A percentile compares a stretch with the other conserved stretches of the same genome.
phyloP scores from a whole-genome alignment of 2,888 invertebrate species.

The Caenorhabditis afra region DNA sequence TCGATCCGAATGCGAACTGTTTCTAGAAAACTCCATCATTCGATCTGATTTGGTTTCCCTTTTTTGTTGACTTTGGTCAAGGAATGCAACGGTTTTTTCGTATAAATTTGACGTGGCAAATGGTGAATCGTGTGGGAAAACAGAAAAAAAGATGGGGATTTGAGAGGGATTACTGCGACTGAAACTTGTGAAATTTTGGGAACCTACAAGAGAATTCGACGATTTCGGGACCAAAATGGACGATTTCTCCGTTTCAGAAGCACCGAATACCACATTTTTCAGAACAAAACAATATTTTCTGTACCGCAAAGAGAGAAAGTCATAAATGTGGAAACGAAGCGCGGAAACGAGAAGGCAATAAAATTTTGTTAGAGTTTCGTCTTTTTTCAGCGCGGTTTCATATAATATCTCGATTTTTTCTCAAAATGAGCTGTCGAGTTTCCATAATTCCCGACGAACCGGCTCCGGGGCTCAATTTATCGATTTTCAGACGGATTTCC shows the following conservation, averaged over 20 bases:
- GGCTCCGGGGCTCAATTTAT: not conserved
- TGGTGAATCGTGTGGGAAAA: not conserved
- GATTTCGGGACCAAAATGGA: not conserved
- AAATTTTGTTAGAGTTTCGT: not conserved
- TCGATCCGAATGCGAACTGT: constrained; percentile 62
- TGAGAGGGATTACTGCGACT: not conserved
- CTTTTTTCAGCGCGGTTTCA: no score
- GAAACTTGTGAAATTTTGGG: not conserved
- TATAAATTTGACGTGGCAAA: not conserved
- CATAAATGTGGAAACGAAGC: not conserved
- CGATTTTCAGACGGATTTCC: not conserved
- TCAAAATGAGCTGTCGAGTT: no score
- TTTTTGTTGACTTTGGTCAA: not conserved
- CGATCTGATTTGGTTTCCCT: not conserved
- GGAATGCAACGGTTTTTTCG: not conserved
- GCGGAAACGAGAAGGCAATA: not conserved
- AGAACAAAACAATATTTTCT: not conserved
- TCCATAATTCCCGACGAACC: no score
- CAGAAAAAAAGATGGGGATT: constrained; percentile 8
- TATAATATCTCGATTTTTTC: no score
- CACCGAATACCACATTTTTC: constrained; percentile 9
- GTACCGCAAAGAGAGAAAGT: not conserved
- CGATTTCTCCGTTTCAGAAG: not conserved
- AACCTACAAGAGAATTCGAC: not conserved
- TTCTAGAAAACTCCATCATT: constrained; percentile 44